Percentiles rank a stretch among this genome's conserved stretches.
Evolutionary conservation across 2,888 invertebrate species (phyloP).

Genomic region (Barypeithes pellucidus): DNA sequence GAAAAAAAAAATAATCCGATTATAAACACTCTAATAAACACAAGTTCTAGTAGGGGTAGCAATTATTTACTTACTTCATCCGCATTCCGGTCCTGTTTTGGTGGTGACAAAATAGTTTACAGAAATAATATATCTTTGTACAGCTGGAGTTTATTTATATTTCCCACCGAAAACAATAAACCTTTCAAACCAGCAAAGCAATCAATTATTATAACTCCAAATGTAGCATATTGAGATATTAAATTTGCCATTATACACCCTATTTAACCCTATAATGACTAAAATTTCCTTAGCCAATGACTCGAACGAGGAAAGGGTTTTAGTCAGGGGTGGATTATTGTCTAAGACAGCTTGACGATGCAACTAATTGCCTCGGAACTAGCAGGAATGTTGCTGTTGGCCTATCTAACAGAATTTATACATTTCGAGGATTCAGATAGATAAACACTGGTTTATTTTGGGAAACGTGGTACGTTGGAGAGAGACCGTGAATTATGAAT

Average conservation of each 20-base stretch:
- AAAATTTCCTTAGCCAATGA: constrained; percentile 29
- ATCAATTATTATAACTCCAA: constrained; percentile 3
- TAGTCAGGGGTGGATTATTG: constrained; percentile 25
- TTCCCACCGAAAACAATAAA: not conserved
- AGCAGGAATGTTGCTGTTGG: constrained; percentile 31
- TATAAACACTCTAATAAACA: too few relatives aligned
- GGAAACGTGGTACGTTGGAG: not conserved
- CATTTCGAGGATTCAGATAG: constrained; percentile 18
- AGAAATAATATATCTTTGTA: too few relatives aligned
- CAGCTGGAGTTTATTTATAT: too few relatives aligned
- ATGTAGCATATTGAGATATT: constrained; percentile 5
- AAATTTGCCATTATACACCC: constrained; percentile 25
- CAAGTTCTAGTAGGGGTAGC: too few relatives aligned
- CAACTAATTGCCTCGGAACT: constrained; percentile 22
- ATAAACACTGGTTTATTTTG: constrained; percentile 19
- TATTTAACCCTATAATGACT: constrained; percentile 30
- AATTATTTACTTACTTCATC: too few relatives aligned
- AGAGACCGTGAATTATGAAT: too few relatives aligned
- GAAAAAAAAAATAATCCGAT: too few relatives aligned
- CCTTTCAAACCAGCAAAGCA: not conserved
- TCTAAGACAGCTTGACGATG: constrained; percentile 35
- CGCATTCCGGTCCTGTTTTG: too few relatives aligned
- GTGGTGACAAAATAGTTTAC: too few relatives aligned
- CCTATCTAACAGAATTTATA: constrained; percentile 21
- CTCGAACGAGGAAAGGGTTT: constrained; percentile 27